Base-by-base conservation (phyloP, 2,113 vertebrate genomes). In the Tachysurus vachellii region DNA sequence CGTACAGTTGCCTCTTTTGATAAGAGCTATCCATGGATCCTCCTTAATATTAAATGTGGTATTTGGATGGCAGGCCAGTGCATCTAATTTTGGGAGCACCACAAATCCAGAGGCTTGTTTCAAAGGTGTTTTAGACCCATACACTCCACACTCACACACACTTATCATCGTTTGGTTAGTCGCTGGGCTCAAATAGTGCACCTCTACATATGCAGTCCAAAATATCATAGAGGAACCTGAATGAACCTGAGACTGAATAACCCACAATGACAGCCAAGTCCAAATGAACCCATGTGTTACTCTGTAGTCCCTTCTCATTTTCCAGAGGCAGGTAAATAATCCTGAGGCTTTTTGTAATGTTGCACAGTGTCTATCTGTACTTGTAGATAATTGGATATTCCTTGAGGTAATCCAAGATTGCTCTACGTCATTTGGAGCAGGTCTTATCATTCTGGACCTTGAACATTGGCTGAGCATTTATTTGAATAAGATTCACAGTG, bases 1-100 rank as follows among this genome's bases (percentile, higher is more conserved):
- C 44, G 88, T 96, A 86, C 98, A 99, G 84, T 96, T 95, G n/a
- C 97, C 97, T 87, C 96, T 94, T 93, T 97, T 96, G 1, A 98
- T 94, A 73, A 99, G 93, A 0, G 97, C 97, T 82, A 98, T 96
- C 97, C 97, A 99, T 0, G 93, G 91, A 0, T 61, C 16, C 0
- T 36, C 84, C 84, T 54, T 91, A 68, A 0, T 0, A 0, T 89
- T 93, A 91, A 94, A 95, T 5, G 90, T 83, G 1, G 71, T 57
- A 47, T 91, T 88, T 0, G 13, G 10, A 21, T 84, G 86, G 2
- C 95, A 95, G 88, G 93, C 95, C 80, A 14, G 84, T 4, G 92
- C 91, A 86, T 95, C 93, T 26, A 81, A 88, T 14, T 0, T 87
- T 10, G 95, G 94, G 76, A 94, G 90, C 0, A 26, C 81, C 0